A percentile compares a stretch with the other conserved stretches of the same genome.
phyloP scores from a whole-genome alignment of 2,888 invertebrate species.

The Sturmia bella region DNA sequence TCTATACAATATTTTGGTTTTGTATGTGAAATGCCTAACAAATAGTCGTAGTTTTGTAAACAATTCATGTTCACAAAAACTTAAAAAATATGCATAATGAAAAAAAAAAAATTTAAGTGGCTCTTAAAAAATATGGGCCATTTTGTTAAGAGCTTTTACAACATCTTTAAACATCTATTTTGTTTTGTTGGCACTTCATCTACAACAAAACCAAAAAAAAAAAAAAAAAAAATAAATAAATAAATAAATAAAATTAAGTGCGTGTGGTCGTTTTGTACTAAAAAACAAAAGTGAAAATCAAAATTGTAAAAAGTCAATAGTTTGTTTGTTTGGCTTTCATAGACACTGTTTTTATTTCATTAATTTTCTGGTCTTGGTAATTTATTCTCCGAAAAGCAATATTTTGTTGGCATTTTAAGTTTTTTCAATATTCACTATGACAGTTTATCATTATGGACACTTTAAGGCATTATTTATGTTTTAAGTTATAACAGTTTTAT shows the following conservation, averaged over 20 bases:
- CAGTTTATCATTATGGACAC: no score
- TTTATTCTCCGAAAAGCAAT: no score
- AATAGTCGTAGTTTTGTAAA: no score
- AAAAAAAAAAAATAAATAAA: slow-evolving; percentile 16
- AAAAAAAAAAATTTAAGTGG: slow-evolving; percentile 27
- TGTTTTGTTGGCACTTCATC: slow-evolving; percentile 39
- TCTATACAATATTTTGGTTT: no score
- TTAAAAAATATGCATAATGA: background rate
- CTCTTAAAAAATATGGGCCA: slow-evolving; percentile 63
- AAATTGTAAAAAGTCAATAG: slow-evolving; percentile 24
- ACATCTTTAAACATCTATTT: slow-evolving; percentile 46
- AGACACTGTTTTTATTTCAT: background rate
- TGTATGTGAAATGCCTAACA: no score
- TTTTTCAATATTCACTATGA: no score
- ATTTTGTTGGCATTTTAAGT: no score
- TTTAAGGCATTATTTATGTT: no score
- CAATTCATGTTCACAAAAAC: background rate
- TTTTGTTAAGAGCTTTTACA: slow-evolving; percentile 60
- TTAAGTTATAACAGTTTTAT: no score
- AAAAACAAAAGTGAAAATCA: background rate
- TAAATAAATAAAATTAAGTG: slow-evolving; percentile 31
- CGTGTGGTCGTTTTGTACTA: slow-evolving; percentile 62
- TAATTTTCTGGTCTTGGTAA: no score
- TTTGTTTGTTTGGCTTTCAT: slow-evolving; percentile 18
- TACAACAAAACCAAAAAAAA: slow-evolving; percentile 24